Base-by-base conservation (phyloP, 1,140 invertebrate species). In the Lineus longissimus region DNA sequence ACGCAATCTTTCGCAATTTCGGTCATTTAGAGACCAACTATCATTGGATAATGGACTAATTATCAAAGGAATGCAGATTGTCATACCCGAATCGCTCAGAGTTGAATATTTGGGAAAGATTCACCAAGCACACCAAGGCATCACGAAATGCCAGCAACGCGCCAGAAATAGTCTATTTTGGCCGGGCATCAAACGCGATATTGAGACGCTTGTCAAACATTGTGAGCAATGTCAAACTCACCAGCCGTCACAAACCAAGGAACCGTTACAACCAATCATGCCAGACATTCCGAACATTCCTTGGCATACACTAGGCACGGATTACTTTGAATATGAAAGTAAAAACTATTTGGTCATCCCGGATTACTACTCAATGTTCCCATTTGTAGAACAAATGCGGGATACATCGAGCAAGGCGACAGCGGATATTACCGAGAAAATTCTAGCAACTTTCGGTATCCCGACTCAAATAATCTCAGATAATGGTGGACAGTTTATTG, bases 171-270 rank as follows among this genome's bases (percentile, higher is more conserved):
- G 61, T 13, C 22, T 71, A 55, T 70, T 63, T 64, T 69, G 61
- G 67, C 67, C 61, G 9, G 61, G 62, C 17, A 67, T 71, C 64
- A 59, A 45, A 36, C 59, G 23, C n/a, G 67, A 71, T 23, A 69
- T 69, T 40, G 61, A 71, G 59, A 40, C 69, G 2, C 30, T 59
- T 1, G 59, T 66, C 13, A 19, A 19, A 31, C 41, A 61, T 17
- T 70, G 67, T 40, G 22, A 15, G 17, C 40, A 22, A 2, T 67
- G 66, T 57, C 15, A 54, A 40, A 57, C 68, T 23, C 51, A 63
- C 2, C 61, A 65, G 19, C 40, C n/a, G 9, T 22, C n/a, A 4
- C 25, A 22, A n/a, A 19, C 47, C 6, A 27, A 19, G 25, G 47
- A 51, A 51, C 47, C 47, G 47, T n/a, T 51, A n/a, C n/a, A 51